Base-by-base conservation (phyloP, 2,113 vertebrate species). In the Toxotes jaculatrix region DNA sequence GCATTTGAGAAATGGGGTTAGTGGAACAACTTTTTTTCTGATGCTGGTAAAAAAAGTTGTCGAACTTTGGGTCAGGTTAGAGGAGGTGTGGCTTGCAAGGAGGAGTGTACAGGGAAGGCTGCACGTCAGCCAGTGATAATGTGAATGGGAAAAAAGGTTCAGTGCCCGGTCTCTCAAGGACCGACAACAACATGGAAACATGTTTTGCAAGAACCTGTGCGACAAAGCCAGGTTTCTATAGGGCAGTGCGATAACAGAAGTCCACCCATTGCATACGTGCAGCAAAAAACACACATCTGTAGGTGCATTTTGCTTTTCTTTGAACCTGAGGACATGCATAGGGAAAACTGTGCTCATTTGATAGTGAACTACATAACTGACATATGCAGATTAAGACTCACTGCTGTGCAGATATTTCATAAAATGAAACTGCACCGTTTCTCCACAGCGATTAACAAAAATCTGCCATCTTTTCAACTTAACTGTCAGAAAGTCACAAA, bases 131-230 rank as follows among this genome's bases (percentile, higher is more conserved):
- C 57, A 68, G 32, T 57, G 80, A 87, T 84, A 83, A 74, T 60
- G 31, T 45, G 43, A 55, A 55, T 63, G 31, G 27, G 59, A 11
- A 32, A 21, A 53, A 76, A 17, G 23, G 90, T 87, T 91, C 80
- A 91, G 0, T 56, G 59, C 4, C 68, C 51, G 1, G 14, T 60
- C 10, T 71, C 82, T 65, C 57, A 80, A 66, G 34, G 81, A 1
- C 49, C 3, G 7, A 76, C 55, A 82, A 84, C 72, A 90, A 87
- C 83, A 82, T 11, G 51, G 55, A 64, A 79, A 80, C 27, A 32
- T 77, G 77, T 92, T 91, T 83, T 75, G 82, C 70, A 86, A 83
- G 63, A 85, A 2, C 17, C 16, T 12, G 21, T 34, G 17, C 72
- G 43, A 43, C 49, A 66, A 36, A 77, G 64, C 9, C 6, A 0